These are phyloP conservation scores for Phyllostomus hastatus DNA, from an alignment of 2,113 vertebrate genomes.

Conservation along the genomic window DNA sequence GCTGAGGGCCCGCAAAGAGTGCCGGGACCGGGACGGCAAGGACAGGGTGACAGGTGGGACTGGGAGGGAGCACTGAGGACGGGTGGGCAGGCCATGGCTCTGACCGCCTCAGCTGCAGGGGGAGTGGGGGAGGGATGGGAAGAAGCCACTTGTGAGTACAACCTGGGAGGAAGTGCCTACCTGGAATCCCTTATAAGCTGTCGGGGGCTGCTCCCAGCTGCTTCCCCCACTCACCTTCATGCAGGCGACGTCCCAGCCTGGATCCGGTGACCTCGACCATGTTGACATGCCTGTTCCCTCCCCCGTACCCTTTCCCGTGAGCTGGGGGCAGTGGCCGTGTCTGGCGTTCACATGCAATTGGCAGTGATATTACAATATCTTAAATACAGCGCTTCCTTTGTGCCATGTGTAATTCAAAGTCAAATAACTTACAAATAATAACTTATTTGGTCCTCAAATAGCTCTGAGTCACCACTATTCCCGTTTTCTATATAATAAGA, in stretches of 20 bases:
- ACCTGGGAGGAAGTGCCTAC: neutral
- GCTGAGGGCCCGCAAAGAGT: conserved; percentile 90
- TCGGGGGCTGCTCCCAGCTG: neutral
- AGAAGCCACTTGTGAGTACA: neutral
- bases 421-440: neutral
- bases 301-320: fast-evolving
- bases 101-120: neutral
- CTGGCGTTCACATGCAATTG: neutral
- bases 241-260: fast-evolving
- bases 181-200: neutral
- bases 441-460: neutral
- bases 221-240: fast-evolving
- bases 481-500: neutral
- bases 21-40: conserved; percentile 82
- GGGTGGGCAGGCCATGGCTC: fast-evolving
- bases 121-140: neutral
- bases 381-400: neutral
- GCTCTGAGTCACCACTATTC: neutral
- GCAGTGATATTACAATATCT: neutral
- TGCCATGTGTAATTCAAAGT: neutral
- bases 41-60: conserved; percentile 85
- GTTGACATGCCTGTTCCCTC: neutral
- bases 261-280: neutral
- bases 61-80: fast-evolving
- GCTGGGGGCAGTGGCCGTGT: neutral